Evolutionary conservation across 2,888 invertebrate genomes (phyloP).

Genomic region (Pandemis heparana): DNA sequence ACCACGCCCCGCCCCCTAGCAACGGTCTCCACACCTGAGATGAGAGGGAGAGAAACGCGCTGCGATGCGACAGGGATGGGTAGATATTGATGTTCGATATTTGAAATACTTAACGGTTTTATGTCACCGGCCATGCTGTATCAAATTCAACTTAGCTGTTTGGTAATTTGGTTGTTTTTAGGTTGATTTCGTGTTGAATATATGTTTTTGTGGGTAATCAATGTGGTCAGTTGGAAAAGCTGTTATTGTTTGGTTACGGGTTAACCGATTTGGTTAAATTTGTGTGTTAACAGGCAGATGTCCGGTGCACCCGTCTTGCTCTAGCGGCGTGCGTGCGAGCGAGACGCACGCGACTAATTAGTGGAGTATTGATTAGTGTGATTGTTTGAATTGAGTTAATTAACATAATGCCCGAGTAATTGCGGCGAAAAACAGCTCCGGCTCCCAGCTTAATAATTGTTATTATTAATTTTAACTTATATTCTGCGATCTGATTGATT

Average conservation of each 20-base stretch:
- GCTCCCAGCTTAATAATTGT: constrained; percentile 18
- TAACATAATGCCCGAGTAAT: constrained; percentile 53
- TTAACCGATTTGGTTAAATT: constrained; percentile 85
- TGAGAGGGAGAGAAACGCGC: constrained; percentile 72
- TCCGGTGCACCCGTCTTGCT: constrained; percentile 67
- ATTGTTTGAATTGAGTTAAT: constrained; percentile 69
- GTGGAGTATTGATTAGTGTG: constrained; percentile 74
- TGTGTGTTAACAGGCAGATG: constrained; percentile 82
- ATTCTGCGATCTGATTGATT: not conserved
- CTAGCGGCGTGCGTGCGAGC: constrained; percentile 50
- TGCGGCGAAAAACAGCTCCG: constrained; percentile 37
- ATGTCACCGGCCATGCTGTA: constrained; percentile 9
- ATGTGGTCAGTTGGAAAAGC: constrained; percentile 81
- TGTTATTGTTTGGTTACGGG: constrained; percentile 85
- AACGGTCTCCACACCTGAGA: constrained; percentile 83
- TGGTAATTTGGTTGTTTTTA: constrained; percentile 46
- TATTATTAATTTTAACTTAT: not conserved
- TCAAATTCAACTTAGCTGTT: constrained; percentile 26
- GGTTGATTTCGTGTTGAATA: constrained; percentile 10
- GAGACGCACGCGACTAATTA: constrained; percentile 66
- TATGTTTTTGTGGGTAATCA: constrained; percentile 48
- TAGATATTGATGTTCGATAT: constrained; percentile 62
- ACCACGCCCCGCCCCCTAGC: constrained; percentile 80
- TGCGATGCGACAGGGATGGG: constrained; percentile 69
- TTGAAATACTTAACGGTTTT: constrained; percentile 49